Evolutionary conservation across 2,797 vertebrate species (phyloP), one percentile per base, ranked within the genome.

Genomic region (Tokudaia muenninki): DNA sequence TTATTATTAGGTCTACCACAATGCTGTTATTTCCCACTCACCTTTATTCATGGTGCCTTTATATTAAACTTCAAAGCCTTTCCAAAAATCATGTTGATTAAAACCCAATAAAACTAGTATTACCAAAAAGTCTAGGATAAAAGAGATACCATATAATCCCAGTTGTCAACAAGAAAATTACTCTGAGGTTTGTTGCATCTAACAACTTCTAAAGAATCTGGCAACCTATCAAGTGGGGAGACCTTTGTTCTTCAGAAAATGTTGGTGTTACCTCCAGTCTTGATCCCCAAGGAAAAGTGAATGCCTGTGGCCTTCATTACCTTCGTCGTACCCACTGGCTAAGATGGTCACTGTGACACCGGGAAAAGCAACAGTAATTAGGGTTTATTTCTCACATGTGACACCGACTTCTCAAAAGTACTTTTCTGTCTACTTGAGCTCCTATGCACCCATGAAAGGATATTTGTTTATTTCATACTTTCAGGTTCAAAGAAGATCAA

Each of bases 31-130:
- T 92, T 92, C 6, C 41, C n/a, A 65, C 52, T 87, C 77, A 82
- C 72, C 57, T 94, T 97, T 95, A 91, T 94, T 96, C 65, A 82
- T 26, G 6, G 57, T 95, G 75, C n/a, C 87, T 97, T 97, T 93
- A 94, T 95, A 92, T 94, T 67, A 88, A 24, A 31, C 41, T 94
- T 95, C 88, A 96, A 97, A 96, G 72, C 31, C 93, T 96, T 95
- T 97, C 74, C 74, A 37, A 86, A 87, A 92, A 92, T 92, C 63
- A 79, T 10, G 7, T 92, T 95, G 79, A 93, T 90, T 92, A 96
- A 97, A 96, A 92, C 21, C 59, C 81, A 97, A 87, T 94, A 92
- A 94, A 97, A 90, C 29, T 29, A 89, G 31, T 65, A 91, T 92
- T 29, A 83, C 81, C 67, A 82, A 80, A 78, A 93, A 59, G 37